A percentile compares a stretch with the other conserved stretches of the same genome.
phyloP scores from a whole-genome alignment of 2,888 invertebrate genomes.

The Spicauda simplicius region DNA sequence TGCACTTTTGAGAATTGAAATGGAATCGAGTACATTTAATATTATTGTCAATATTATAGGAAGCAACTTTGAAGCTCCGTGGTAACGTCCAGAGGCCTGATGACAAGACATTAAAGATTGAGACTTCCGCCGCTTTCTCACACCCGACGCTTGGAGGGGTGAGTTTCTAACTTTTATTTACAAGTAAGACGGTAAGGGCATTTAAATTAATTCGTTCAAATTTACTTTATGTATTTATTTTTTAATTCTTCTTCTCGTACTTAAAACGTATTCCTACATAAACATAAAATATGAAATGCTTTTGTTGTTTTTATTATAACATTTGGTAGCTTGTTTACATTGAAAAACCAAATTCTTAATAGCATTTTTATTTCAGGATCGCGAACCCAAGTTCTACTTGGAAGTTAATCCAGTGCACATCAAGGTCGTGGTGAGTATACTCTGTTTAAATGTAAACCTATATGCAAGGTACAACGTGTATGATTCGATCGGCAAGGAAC shows the following conservation, averaged over 20 bases:
- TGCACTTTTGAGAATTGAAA: too few relatives aligned
- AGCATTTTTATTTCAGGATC: slow-evolving; percentile 56
- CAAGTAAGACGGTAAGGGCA: not conserved
- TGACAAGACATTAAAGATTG: slow-evolving; percentile 63
- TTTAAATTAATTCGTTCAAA: too few relatives aligned
- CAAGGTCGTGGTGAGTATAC: slow-evolving; percentile 66
- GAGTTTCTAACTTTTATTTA: slow-evolving; percentile 46
- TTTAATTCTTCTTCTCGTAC: not conserved
- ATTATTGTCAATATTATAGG: slow-evolving; percentile 50
- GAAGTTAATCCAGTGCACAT: slow-evolving; percentile 67
- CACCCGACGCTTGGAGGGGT: slow-evolving; percentile 68
- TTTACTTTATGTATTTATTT: too few relatives aligned
- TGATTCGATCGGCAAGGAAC: too few relatives aligned
- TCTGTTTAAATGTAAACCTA: not conserved
- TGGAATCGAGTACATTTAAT: too few relatives aligned
- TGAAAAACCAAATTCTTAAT: too few relatives aligned
- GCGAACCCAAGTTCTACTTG: slow-evolving; percentile 65
- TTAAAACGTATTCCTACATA: too few relatives aligned
- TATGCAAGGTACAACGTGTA: too few relatives aligned
- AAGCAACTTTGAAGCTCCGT: slow-evolving; percentile 62
- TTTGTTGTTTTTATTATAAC: too few relatives aligned
- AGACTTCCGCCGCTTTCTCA: slow-evolving; percentile 60
- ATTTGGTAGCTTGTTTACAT: too few relatives aligned
- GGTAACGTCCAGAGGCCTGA: slow-evolving; percentile 56
- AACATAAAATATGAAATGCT: too few relatives aligned